A percentile compares a stretch with the other conserved stretches of the same genome.
Evolutionary conservation across 2,113 vertebrate species (phyloP).

Genomic region (Chunga burmeisteri): DNA sequence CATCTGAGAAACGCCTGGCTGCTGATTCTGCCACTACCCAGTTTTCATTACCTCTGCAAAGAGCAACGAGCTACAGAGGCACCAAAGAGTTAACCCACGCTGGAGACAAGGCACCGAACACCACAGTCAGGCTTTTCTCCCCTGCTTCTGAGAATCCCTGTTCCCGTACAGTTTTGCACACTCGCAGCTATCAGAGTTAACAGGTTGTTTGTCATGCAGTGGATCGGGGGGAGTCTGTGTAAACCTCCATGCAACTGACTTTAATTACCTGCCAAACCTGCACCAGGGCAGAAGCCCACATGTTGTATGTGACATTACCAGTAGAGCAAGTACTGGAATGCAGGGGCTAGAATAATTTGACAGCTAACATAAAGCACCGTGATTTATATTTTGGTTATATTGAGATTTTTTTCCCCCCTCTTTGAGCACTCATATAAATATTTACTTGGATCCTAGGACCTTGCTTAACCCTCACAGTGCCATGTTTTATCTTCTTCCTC

Average conservation of each 20-base stretch:
- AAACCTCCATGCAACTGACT: conserved; percentile 42
- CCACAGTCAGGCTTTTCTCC: background rate
- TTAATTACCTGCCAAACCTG: conserved; percentile 58
- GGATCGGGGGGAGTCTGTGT: conserved; percentile 17
- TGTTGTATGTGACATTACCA: conserved; percentile 47
- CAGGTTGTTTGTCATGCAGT: conserved; percentile 37
- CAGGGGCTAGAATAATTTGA: conserved; percentile 69
- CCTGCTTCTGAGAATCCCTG: background rate
- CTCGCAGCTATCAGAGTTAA: conserved; percentile 15
- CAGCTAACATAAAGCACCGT: conserved; percentile 68
- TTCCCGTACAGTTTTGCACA: background rate
- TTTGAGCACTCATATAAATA: conserved; percentile 78
- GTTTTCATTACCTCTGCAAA: background rate
- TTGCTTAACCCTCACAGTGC: conserved; percentile 71
- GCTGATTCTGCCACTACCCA: background rate
- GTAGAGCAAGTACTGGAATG: conserved; percentile 61
- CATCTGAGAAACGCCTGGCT: background rate
- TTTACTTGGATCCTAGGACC: conserved; percentile 74
- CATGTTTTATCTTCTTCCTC: conserved; percentile 33
- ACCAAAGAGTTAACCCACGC: background rate
- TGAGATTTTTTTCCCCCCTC: conserved; percentile 63
- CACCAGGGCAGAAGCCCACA: conserved; percentile 33
- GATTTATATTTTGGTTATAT: conserved; percentile 76
- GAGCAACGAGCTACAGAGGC: background rate
- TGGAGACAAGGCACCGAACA: background rate